Percentiles rank a stretch among this genome's conserved stretches.
Evolutionary conservation across 2,113 vertebrate species (phyloP).

Genomic region (Phylloscopus trochilus): DNA sequence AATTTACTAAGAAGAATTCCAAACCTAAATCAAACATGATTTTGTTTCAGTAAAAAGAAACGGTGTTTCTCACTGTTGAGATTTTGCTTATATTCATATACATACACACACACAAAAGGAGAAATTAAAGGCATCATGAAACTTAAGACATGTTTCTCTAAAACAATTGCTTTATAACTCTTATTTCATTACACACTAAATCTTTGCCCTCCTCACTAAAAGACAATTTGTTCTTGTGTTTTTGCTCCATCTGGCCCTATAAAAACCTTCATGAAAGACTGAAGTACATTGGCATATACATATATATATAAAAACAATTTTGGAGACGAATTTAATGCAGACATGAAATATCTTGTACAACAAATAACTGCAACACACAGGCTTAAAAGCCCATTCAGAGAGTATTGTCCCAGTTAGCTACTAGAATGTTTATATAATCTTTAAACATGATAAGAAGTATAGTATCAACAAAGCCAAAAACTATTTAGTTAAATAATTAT

Average conservation of each 20-base stretch:
- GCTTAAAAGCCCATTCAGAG: background rate
- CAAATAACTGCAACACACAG: background rate
- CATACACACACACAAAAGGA: background rate
- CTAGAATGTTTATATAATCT: background rate
- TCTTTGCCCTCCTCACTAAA: background rate
- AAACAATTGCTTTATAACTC: background rate
- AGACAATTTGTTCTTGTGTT: background rate
- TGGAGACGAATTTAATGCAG: background rate
- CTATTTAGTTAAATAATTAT: background rate
- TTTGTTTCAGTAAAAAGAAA: background rate
- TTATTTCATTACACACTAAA: slow-evolving; percentile 34
- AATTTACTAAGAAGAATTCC: background rate
- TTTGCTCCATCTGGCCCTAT: background rate
- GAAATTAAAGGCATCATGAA: background rate
- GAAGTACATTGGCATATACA: background rate
- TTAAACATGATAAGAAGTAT: background rate
- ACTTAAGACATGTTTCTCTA: background rate
- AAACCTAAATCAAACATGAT: background rate
- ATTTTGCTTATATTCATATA: background rate
- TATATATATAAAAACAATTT: background rate
- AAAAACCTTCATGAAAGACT: background rate
- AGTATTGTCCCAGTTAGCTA: background rate
- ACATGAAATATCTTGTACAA: background rate
- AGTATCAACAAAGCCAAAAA: background rate
- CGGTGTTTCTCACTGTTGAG: background rate